Evolutionary conservation across 2,797 vertebrate genomes (phyloP).

Genomic region (Manis crassicaudata): DNA sequence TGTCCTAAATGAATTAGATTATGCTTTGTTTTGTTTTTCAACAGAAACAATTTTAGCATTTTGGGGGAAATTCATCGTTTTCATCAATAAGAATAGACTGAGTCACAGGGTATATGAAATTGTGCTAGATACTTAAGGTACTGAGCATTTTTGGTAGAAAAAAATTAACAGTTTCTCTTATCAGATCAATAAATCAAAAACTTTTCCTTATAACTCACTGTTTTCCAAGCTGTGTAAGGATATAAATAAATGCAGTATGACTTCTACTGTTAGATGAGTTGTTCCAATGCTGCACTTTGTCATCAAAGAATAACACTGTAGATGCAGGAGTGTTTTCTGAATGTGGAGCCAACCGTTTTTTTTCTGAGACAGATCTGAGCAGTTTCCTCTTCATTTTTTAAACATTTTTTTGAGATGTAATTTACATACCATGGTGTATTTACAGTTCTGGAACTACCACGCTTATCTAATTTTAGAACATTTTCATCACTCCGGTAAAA

Average conservation of each 20-base stretch:
- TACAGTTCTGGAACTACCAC: neutral
- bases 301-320: neutral
- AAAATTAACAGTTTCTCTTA: neutral
- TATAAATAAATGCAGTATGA: neutral
- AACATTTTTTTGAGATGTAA: constrained; percentile 1
- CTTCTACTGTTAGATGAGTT: neutral
- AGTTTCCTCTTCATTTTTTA: neutral
- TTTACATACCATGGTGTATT: neutral
- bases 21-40: constrained; percentile 50
- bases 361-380: neutral
- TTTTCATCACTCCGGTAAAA: constrained; percentile 23
- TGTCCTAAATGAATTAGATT: constrained; percentile 50
- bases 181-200: constrained; percentile 30
- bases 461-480: constrained; percentile 26
- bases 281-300: neutral
- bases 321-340: neutral
- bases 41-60: constrained; percentile 56
- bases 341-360: neutral
- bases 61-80: constrained; percentile 27
- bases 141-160: neutral
- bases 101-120: neutral
- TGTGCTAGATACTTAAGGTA: constrained; percentile 5
- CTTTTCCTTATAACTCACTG: constrained; percentile 2
- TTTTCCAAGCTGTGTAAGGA: neutral
- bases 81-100: constrained; percentile 19